phyloP scores from a whole-genome alignment of 37 sponge, comb jelly and placozoan species.

The Amphimedon queenslandica region DNA sequence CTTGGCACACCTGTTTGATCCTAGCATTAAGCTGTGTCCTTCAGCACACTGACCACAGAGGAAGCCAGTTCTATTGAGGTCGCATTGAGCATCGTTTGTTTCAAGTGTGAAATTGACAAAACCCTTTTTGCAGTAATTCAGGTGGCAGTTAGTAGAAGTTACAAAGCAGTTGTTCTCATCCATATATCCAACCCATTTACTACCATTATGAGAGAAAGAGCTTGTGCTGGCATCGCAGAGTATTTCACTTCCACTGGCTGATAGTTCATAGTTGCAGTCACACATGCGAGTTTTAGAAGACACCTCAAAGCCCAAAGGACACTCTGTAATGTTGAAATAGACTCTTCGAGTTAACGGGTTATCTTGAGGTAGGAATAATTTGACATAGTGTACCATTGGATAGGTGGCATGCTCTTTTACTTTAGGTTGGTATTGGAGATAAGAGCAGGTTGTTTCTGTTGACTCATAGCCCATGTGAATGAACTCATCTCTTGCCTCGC shows the following conservation, averaged over 20 bases:
- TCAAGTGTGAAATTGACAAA: not conserved
- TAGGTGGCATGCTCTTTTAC: not conserved
- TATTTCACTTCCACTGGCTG: not conserved
- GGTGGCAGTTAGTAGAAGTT: not conserved
- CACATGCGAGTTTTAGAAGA: not conserved
- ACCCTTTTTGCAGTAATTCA: not conserved
- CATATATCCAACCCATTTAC: not conserved
- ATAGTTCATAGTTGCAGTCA: not conserved
- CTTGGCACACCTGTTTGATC: not conserved
- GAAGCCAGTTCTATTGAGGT: not conserved
- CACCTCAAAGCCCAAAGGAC: slow-evolving; percentile 5
- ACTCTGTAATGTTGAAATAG: not conserved
- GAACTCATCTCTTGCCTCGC: not conserved
- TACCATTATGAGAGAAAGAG: not conserved
- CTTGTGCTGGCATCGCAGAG: not conserved
- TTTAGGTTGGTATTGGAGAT: not conserved
- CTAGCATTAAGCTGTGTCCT: not conserved
- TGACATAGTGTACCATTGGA: not conserved
- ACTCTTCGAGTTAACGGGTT: not conserved
- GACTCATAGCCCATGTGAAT: not conserved
- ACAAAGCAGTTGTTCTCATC: not conserved
- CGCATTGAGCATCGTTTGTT: not conserved
- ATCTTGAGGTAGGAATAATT: not conserved
- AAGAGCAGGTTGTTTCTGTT: not conserved
- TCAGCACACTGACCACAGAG: slow-evolving; percentile 4